These are phyloP conservation scores for Noctua janthina DNA, from an alignment of 2,888 invertebrate genomes.

Conservation along the genomic window DNA sequence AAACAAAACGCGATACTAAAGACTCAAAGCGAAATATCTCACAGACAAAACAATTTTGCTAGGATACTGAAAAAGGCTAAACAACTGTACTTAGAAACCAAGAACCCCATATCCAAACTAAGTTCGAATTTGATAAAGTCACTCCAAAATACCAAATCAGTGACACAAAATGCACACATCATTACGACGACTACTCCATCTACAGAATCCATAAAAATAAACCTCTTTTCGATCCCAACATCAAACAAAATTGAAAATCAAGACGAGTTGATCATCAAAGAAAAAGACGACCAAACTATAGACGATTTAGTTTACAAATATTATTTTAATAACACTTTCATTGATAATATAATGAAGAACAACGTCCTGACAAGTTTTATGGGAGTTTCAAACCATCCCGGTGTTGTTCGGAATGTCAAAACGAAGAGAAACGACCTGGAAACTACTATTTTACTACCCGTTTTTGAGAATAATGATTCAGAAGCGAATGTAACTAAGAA, in stretches of 20 bases:
- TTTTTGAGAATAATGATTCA: conserved; percentile 67
- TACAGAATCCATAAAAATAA: conserved; percentile 82
- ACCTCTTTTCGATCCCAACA: conserved; percentile 81
- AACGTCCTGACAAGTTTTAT: conserved; percentile 77
- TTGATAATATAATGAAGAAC: conserved; percentile 83
- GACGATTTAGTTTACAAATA: conserved; percentile 87
- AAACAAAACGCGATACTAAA: conserved; percentile 84
- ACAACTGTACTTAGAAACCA: conserved; percentile 75
- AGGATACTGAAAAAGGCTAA: conserved; percentile 84
- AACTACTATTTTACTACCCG: conserved; percentile 78
- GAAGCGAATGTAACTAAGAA: conserved; percentile 42
- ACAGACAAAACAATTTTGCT: conserved; percentile 84
- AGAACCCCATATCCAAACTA: conserved; percentile 53
- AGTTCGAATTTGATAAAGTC: conserved; percentile 54
- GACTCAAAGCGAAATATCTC: conserved; percentile 84
- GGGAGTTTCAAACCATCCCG: conserved; percentile 64
- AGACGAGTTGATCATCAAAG: conserved; percentile 82
- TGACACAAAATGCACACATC: conserved; percentile 31
- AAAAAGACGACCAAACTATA: conserved; percentile 82
- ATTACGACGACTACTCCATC: conserved; percentile 61
- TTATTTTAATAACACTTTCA: conserved; percentile 87
- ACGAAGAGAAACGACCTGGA: conserved; percentile 77
- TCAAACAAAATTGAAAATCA: conserved; percentile 76
- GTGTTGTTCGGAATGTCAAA: conserved; percentile 70
- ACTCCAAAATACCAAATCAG: conserved; percentile 17